Evolutionary conservation across 2,888 invertebrate genomes (phyloP).

Genomic region (Orchesellides sinensis): DNA sequence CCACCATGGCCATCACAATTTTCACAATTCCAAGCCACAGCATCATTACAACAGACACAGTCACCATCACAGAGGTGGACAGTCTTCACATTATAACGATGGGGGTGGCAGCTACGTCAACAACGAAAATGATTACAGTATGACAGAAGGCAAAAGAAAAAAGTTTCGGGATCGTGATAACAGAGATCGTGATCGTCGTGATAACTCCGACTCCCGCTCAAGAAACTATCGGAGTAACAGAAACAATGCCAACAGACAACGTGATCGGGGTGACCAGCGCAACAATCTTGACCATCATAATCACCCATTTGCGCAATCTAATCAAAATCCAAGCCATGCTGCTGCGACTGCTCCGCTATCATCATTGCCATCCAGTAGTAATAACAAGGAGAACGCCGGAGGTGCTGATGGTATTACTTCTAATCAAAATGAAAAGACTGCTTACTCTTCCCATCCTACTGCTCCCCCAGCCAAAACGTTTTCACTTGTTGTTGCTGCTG

Average conservation of each 20-base stretch:
- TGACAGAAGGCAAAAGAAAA: not conserved
- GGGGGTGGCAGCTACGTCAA: not conserved
- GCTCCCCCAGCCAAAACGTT: not conserved
- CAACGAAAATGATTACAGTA: not conserved
- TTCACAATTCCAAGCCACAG: not conserved
- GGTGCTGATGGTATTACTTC: not conserved
- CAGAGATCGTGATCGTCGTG: not conserved
- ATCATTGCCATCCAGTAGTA: no score
- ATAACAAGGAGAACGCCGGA: not conserved
- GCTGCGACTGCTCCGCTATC: not conserved
- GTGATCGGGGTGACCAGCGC: not conserved
- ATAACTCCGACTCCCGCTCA: not conserved
- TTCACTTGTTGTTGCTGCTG: slow-evolving; percentile 1
- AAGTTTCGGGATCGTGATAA: not conserved
- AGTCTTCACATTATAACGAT: not conserved
- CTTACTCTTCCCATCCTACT: no score
- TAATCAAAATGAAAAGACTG: not conserved
- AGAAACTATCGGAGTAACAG: not conserved
- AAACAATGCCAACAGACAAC: not conserved
- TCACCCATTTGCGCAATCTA: not conserved
- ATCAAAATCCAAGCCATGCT: not conserved
- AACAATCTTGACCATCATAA: not conserved
- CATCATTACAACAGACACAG: not conserved
- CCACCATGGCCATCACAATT: not conserved
- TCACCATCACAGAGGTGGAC: slow-evolving; percentile 2